These are phyloP conservation scores for Hyaena hyaena DNA, from an alignment of 2,113 vertebrate species.

Conservation along the genomic window DNA sequence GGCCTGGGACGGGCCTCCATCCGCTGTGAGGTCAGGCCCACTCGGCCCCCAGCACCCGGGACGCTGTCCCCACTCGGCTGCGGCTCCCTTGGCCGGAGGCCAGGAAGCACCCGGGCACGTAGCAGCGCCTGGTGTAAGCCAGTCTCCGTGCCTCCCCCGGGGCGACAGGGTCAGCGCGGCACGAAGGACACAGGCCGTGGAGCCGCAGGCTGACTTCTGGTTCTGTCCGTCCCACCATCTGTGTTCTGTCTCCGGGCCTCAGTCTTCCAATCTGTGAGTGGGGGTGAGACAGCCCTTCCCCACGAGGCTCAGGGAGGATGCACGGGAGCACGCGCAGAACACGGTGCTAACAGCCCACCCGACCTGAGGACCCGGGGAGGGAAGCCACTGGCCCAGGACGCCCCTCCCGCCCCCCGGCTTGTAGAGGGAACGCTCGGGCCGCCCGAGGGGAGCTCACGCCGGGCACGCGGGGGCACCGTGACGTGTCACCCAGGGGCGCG, in stretches of 20 bases:
- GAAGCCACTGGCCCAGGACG: accelerated
- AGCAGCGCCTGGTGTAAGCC: neutral
- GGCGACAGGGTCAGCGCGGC: neutral
- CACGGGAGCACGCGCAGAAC: neutral
- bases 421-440: neutral
- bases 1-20: neutral
- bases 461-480: accelerated
- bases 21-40: neutral
- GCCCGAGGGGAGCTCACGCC: neutral
- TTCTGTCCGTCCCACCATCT: neutral
- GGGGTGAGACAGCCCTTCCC: neutral
- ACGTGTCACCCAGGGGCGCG: neutral
- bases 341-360: neutral
- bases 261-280: neutral
- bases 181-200: neutral
- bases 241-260: neutral
- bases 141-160: neutral
- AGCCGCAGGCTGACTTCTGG: neutral
- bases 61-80: neutral
- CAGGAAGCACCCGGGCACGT: neutral
- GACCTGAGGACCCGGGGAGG: neutral
- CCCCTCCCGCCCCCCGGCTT: neutral
- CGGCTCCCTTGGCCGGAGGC: neutral
- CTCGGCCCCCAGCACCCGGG: neutral
- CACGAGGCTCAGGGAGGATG: neutral